Conservation (phyloP, 1,140 invertebrate genomes). For the Prorops nasuta region DNA sequence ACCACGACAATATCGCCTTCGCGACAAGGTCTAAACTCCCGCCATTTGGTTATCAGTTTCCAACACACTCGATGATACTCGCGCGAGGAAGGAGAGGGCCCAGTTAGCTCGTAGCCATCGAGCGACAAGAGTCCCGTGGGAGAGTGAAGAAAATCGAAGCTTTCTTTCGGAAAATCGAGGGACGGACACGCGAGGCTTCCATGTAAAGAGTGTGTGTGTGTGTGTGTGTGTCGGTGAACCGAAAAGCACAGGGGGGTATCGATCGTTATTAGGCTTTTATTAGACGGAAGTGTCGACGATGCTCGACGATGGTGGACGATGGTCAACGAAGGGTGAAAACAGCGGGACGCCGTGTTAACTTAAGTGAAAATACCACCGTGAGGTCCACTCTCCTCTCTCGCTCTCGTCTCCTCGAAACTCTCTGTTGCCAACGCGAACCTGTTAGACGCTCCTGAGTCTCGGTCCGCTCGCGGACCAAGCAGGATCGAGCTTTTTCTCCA, state of each 20-base stretch:
- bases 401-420: not conserved
- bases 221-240: too few species aligned
- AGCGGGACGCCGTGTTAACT: slow-evolving; percentile 42
- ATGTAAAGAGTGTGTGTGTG: too few species aligned
- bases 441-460: slow-evolving; percentile 18
- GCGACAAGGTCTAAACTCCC: slow-evolving; percentile 35
- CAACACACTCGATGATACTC: too few species aligned
- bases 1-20: slow-evolving; percentile 40
- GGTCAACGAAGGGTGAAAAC: slow-evolving; percentile 24
- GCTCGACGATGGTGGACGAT: too few species aligned
- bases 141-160: too few species aligned
- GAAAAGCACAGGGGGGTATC: slow-evolving; percentile 31
- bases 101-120: too few species aligned
- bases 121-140: too few species aligned
- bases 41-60: slow-evolving; percentile 23
- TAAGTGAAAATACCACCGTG: slow-evolving; percentile 48
- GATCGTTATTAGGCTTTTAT: slow-evolving; percentile 49
- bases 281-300: slow-evolving; percentile 37
- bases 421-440: slow-evolving; percentile 17
- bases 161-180: too few species aligned
- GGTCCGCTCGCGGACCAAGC: slow-evolving; percentile 5
- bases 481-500: not conserved
- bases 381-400: slow-evolving; percentile 21
- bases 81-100: too few species aligned
- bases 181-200: too few species aligned